Base-by-base conservation (phyloP, 2,888 invertebrate genomes). In the Mythimna loreyi region DNA sequence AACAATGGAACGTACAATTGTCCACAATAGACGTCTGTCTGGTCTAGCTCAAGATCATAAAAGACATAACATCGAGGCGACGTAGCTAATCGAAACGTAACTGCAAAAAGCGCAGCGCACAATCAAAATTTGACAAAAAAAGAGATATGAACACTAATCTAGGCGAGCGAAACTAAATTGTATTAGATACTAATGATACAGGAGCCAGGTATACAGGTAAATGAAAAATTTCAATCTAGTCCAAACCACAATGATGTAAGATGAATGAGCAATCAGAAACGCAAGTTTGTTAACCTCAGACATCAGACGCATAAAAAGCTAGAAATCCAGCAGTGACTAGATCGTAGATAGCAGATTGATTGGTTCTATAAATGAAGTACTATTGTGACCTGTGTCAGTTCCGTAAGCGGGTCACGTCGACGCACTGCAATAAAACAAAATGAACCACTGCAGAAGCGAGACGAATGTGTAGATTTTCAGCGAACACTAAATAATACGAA, bases 221-320 rank as follows among this genome's bases (percentile, higher is more conserved):
- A 91, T 89, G 91, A 91, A 92, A 93, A 92, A 85, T 86, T 88
- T 87, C 82, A 88, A 90, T 89, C 85, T 83, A 83, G 85, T 86
- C 82, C 64, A 93, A 94, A 93, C 92, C 93, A 90, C 93, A 93
- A 93, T 94, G 95, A 93, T 94, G 93, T 93, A 95, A 95, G 94
- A 93, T 90, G 94, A 93, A 95, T 94, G 93, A 95, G 93, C 95
- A 94, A 95, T 95, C 95, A 93, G 90, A 90, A 83, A 91, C 87
- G 81, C 86, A 90, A 93, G 95, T 94, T 94, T 92, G 90, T 94
- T 94, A 90, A 95, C 95, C 95, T 88, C 91, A 84, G 82, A 88
- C 89, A 89, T 90, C 92, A 95, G 95, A 95, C 95, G 92, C 92
- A 95, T 94, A 95, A 95, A 95, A 95, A 95, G 92, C 93, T 90